phyloP scores from a whole-genome alignment of 2,113 vertebrate genomes.

The Ginglymostoma cirratum region DNA sequence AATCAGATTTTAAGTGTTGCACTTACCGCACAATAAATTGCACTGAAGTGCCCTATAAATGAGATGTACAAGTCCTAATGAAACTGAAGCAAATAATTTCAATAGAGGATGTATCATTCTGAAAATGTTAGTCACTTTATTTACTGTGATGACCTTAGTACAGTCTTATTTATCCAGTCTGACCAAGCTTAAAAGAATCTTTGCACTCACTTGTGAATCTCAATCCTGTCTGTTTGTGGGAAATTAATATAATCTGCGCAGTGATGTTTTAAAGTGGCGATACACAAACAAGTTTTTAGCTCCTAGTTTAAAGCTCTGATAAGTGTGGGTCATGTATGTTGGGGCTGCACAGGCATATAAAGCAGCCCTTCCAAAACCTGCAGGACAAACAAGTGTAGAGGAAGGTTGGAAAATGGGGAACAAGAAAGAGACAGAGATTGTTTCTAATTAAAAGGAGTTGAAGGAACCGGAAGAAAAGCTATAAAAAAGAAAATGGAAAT shows the following conservation, averaged over 20 bases:
- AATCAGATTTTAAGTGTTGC: neutral
- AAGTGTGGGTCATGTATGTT: neutral
- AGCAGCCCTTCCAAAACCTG: no score
- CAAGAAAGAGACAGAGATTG: neutral
- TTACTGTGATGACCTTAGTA: neutral
- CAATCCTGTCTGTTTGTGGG: neutral
- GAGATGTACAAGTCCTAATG: neutral
- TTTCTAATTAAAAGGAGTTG: neutral
- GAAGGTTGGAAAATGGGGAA: neutral
- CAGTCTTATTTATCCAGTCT: neutral
- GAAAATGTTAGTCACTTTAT: neutral
- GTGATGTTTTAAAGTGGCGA: neutral
- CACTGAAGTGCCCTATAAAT: neutral
- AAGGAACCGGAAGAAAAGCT: neutral
- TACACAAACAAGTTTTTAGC: neutral
- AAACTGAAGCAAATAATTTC: neutral
- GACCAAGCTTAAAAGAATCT: neutral
- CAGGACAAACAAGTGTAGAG: neutral
- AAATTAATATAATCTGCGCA: neutral
- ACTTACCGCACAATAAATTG: neutral
- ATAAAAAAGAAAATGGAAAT: neutral
- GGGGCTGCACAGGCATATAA: neutral
- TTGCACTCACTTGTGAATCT: neutral
- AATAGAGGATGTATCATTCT: neutral
- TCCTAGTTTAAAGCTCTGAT: neutral